Conservation (phyloP, 2,888 invertebrate genomes). For the Eurytoma californica region DNA sequence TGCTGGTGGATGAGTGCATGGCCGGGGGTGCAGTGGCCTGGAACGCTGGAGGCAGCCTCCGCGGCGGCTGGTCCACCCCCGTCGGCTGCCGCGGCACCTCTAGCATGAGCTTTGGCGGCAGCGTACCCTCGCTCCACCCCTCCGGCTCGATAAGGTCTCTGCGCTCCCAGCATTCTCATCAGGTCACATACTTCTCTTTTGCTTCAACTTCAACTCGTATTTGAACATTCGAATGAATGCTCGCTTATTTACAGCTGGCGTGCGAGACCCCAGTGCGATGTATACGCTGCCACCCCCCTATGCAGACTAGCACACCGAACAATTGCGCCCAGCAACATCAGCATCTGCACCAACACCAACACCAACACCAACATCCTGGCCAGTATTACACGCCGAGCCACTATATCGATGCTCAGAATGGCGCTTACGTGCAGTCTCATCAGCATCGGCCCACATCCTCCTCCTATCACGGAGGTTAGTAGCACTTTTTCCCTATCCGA, state of each 20-base stretch:
- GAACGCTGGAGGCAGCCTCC: constrained; percentile 50
- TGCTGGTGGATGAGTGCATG: constrained; percentile 71
- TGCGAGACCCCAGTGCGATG: constrained; percentile 68
- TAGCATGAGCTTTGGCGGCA: constrained; percentile 72
- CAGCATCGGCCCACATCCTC: constrained; percentile 66
- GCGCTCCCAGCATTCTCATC: constrained; percentile 71
- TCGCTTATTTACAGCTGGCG: constrained; percentile 57
- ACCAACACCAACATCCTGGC: constrained; percentile 59
- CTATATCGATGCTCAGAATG: constrained; percentile 67
- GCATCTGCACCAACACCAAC: too few species aligned
- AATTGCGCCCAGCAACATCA: constrained; percentile 60
- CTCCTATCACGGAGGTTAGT: constrained; percentile 72
- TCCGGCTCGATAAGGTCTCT: constrained; percentile 71
- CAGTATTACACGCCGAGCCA: constrained; percentile 72
- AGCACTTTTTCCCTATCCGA: too few species aligned
- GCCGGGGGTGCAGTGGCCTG: neutral
- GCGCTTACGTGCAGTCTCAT: constrained; percentile 58
- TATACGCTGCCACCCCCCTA: constrained; percentile 69
- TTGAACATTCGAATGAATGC: neutral
- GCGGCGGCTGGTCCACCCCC: constrained; percentile 72
- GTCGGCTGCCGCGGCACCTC: constrained; percentile 70
- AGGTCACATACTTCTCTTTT: too few species aligned
- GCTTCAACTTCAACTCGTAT: too few species aligned
- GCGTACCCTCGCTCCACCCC: constrained; percentile 72
- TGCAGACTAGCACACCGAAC: constrained; percentile 67